Percentiles rank a stretch among this genome's conserved stretches.
These are phyloP conservation scores for Papilio glaucus DNA, from an alignment of 1,140 invertebrate genomes.

Conservation along the genomic window DNA sequence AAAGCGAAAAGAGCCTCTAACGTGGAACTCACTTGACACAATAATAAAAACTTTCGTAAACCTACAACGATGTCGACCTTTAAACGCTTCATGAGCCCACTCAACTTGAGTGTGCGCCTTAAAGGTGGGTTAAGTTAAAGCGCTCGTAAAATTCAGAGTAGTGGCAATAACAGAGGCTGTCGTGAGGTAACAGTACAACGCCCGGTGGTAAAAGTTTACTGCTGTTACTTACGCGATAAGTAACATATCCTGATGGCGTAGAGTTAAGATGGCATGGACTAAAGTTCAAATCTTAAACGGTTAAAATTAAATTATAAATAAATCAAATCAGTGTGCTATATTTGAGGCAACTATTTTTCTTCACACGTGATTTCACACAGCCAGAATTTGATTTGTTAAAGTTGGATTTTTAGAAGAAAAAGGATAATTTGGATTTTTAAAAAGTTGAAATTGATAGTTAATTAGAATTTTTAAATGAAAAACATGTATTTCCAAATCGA, in stretches of 20 bases:
- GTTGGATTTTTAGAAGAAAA: no score
- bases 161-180: not conserved
- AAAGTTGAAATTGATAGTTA: no score
- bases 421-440: no score
- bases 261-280: no score
- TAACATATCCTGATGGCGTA: not conserved
- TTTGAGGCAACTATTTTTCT: no score
- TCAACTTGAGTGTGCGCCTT: not conserved
- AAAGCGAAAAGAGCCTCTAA: not conserved
- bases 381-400: no score
- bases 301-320: no score
- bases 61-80: not conserved
- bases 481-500: no score
- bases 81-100: not conserved
- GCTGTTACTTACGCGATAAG: not conserved
- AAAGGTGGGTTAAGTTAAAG: conserved; percentile 7
- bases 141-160: conserved; percentile 5
- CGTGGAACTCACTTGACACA: not conserved
- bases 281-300: no score
- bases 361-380: no score
- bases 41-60: conserved; percentile 18
- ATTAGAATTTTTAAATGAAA: no score
- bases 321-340: no score
- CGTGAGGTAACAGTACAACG: not conserved
- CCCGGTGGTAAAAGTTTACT: not conserved